Evolutionary conservation across 2,113 vertebrate species (phyloP).

Genomic region (Cnemophilus loriae): DNA sequence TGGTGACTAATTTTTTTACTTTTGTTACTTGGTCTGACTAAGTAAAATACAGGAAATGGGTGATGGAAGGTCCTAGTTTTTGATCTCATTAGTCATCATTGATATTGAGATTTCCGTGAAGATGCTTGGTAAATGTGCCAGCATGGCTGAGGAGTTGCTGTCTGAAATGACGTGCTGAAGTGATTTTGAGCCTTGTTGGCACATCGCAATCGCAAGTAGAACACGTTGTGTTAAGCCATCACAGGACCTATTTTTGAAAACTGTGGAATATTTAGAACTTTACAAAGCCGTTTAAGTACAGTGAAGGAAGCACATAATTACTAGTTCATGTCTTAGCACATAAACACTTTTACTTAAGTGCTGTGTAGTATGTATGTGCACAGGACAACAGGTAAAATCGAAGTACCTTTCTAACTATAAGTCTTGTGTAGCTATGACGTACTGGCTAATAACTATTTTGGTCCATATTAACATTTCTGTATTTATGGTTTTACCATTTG

Average conservation of each 20-base stretch:
- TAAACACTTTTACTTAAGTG: not conserved
- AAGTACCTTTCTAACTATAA: not conserved
- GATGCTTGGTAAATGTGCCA: not conserved
- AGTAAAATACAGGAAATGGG: not conserved
- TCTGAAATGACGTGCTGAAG: not conserved
- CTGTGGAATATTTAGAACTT: not conserved
- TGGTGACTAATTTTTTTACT: not conserved
- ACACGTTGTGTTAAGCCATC: not conserved
- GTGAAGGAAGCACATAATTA: not conserved
- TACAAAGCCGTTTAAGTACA: not conserved
- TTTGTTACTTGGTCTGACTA: not conserved
- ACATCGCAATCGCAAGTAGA: not conserved
- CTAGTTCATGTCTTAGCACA: not conserved
- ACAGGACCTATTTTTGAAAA: not conserved
- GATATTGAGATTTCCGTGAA: not conserved
- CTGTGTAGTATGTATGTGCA: not conserved
- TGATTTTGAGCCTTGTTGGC: not conserved
- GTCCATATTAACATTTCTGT: not conserved
- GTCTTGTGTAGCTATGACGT: not conserved
- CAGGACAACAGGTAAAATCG: not conserved
- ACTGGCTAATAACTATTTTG: not conserved
- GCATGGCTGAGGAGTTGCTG: not conserved
- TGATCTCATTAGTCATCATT: accelerated
- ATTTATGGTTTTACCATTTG: not conserved
- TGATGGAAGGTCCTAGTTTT: not conserved